Percentiles rank a stretch among this genome's conserved stretches.
phyloP scores from a whole-genome alignment of 2,888 invertebrate genomes.

The Leucophenga maculata region DNA sequence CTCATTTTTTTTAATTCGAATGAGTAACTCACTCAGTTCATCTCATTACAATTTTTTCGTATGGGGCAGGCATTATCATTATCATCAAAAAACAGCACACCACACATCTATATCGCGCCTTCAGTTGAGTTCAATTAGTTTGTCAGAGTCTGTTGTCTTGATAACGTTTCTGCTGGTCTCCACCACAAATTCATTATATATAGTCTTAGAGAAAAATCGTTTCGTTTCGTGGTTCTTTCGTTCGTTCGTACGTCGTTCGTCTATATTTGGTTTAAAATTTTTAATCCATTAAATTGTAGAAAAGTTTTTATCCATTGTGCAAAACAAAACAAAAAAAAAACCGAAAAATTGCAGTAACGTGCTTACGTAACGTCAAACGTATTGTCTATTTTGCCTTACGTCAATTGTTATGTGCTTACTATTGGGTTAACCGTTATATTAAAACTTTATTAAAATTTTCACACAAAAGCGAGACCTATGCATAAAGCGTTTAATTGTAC shows the following conservation, averaged over 20 bases:
- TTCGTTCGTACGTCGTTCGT: slow-evolving; percentile 28
- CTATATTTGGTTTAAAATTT: slow-evolving; percentile 54
- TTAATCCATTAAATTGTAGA: slow-evolving; percentile 53
- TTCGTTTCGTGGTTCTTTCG: slow-evolving; percentile 32
- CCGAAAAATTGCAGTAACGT: neutral
- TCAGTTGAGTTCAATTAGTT: slow-evolving; percentile 60
- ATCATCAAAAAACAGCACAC: neutral
- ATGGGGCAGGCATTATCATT: neutral
- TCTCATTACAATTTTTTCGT: neutral
- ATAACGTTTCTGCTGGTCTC: slow-evolving; percentile 65
- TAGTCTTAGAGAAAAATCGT: slow-evolving; percentile 4
- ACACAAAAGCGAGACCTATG: too few species aligned
- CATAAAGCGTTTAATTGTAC: too few species aligned
- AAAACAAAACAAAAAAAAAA: slow-evolving; percentile 12
- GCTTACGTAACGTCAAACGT: slow-evolving; percentile 16
- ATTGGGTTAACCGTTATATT: too few species aligned
- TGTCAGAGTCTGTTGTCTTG: slow-evolving; percentile 72
- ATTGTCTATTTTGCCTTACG: too few species aligned
- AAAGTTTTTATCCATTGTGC: slow-evolving; percentile 27
- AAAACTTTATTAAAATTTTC: too few species aligned
- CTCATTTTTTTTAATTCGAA: slow-evolving; percentile 52
- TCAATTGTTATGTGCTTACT: too few species aligned
- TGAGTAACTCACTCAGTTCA: neutral
- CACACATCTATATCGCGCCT: neutral
- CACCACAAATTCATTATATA: slow-evolving; percentile 39